Evolutionary conservation across 1,140 invertebrate species (phyloP), one percentile per base, ranked within the genome.

Genomic region (Macrobrachium rosenbergii): DNA sequence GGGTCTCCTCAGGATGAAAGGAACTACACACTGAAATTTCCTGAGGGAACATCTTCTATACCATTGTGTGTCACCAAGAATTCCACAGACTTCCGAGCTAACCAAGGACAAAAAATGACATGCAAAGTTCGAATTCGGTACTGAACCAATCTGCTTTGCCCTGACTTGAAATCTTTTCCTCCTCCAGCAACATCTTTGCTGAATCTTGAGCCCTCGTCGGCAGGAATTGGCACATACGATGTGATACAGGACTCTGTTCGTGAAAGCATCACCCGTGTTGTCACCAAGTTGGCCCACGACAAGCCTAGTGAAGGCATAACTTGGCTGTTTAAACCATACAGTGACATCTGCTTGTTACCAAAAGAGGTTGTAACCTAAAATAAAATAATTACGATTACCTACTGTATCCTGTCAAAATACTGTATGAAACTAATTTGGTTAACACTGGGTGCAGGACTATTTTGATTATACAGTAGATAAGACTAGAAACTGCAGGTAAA

Each of bases 241-340:
- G 52, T 52, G 63, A 90, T 14, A 83, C 76, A 75, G 64, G 63
- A 63, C 59, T 75, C 28, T 17, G 37, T 83, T 63, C 76, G 67
- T 11, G 92, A 92, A 16, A 96, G 91, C 84, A 93, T 91, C 63
- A 96, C 91, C 17, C 95, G 93, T 80, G 93, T 94, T 8, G 94
- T 95, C 14, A 96, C 92, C 75, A 95, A 92, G 91, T 95, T 95
- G 1, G 94, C 92, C 95, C 95, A 96, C 8, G 94, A 93, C 59
- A 95, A 90, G 16, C 95, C 95, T 83, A 95, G 91, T 77, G 94
- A 93, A 62, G 95, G 90, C 45, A 88, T 79, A 23, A 88, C 88
- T 82, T 60, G 69, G 14, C 59, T 82, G 17, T 11, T 37, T 16
- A 73, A 59, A 17, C 75, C 82, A 64, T 83, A 82, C 14, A 83